Evolutionary conservation across 2,113 vertebrate genomes (phyloP).

Genomic region (Thamnophis sirtalis): DNA sequence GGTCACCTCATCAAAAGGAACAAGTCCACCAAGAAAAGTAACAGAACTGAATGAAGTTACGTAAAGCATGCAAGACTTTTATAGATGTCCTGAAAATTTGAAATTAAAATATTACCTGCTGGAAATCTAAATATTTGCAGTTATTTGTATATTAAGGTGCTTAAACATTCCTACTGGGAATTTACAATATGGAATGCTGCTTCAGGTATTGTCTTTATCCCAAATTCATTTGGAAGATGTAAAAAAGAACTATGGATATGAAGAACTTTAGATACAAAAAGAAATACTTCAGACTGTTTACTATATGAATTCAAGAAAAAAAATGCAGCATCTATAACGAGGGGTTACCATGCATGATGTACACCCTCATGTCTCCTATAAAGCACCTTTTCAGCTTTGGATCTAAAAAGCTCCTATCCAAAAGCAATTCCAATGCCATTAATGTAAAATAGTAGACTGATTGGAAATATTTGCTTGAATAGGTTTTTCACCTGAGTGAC

Average conservation of each 20-base stretch:
- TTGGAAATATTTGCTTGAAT: not conserved
- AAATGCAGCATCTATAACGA: not conserved
- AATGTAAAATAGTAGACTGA: not conserved
- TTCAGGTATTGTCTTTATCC: not conserved
- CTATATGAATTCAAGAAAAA: not conserved
- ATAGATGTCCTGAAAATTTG: not conserved
- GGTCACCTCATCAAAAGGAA: not conserved
- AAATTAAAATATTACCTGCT: not conserved
- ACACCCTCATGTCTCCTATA: not conserved
- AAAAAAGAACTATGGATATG: not conserved
- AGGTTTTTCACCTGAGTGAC: slow-evolving; percentile 86
- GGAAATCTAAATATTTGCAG: not conserved
- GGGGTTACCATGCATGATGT: not conserved
- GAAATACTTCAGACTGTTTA: not conserved
- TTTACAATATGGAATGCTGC: not conserved
- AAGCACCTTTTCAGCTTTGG: not conserved
- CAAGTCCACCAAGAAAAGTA: not conserved
- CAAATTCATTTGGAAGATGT: not conserved
- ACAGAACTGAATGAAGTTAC: not conserved
- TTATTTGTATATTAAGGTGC: not conserved
- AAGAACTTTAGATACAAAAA: not conserved
- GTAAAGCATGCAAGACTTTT: not conserved
- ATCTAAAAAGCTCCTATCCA: not conserved
- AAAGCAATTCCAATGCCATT: not conserved
- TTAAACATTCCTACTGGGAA: not conserved